Percentiles rank a stretch among this genome's conserved stretches.
These are phyloP conservation scores for Rhinichthys klamathensis DNA, from an alignment of 2,113 vertebrate species.

Conservation along the genomic window DNA sequence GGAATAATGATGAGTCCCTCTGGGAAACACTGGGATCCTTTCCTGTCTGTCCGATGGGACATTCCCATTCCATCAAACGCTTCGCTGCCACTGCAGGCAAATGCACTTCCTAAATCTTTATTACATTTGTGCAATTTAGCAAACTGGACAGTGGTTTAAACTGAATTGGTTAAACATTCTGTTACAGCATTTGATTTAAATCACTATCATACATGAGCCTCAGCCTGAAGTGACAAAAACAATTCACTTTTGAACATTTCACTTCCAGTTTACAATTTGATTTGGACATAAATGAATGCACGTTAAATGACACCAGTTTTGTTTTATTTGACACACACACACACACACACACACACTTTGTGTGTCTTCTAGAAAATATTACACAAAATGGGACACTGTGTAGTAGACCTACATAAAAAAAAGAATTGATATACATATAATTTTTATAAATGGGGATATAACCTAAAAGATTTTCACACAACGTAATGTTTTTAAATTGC, in stretches of 20 bases:
- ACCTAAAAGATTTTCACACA: no score
- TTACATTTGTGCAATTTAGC: neutral
- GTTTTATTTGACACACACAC: no score
- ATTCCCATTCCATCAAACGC: neutral
- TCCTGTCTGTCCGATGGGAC: neutral
- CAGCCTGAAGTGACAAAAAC: no score
- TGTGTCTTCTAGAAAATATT: neutral
- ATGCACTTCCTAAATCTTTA: neutral
- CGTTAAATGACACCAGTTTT: neutral
- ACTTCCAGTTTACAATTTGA: neutral
- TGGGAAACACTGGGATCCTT: neutral
- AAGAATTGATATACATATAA: no score
- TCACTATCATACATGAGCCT: no score
- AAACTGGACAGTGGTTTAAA: neutral
- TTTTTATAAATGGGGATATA: no score
- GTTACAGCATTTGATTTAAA: neutral
- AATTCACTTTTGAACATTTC: neutral
- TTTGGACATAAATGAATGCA: neutral
- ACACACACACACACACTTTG: no score
- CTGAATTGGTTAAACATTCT: no score
- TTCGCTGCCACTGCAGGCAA: neutral
- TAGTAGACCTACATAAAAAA: no score
- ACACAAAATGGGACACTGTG: neutral
- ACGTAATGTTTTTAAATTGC: no score
- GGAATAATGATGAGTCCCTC: neutral